Conservation (phyloP, 2,113 vertebrate species). For the Clarias gariepinus region DNA sequence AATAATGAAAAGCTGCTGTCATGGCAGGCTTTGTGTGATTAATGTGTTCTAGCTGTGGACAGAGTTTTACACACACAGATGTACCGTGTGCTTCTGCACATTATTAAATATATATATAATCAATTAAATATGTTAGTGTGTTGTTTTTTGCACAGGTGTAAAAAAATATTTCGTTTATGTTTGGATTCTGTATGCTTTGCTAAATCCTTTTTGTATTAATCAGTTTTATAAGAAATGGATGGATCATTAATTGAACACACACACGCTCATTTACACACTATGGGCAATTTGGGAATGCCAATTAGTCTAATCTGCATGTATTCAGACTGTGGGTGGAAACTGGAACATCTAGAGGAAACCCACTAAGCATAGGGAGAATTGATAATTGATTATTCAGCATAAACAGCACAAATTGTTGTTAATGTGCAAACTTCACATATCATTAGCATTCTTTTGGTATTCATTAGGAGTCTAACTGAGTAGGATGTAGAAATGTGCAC, state of each 20-base stretch:
- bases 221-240: background rate
- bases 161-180: background rate
- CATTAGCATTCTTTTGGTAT: background rate
- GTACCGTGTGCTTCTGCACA: background rate
- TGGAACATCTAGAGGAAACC: too few relatives aligned
- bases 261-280: too few relatives aligned
- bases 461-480: background rate
- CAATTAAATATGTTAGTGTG: background rate
- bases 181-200: background rate
- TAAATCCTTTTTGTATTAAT: background rate
- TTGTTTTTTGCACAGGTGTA: background rate
- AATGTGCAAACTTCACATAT: background rate
- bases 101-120: background rate
- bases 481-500: background rate
- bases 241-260: background rate
- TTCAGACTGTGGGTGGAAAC: too few relatives aligned
- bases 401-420: background rate
- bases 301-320: too few relatives aligned
- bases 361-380: too few relatives aligned
- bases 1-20: slow-evolving; percentile 14
- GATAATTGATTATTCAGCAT: background rate
- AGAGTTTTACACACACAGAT: background rate
- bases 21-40: background rate
- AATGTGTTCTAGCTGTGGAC: background rate
- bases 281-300: too few relatives aligned